Evolutionary conservation across 2,113 vertebrate species (phyloP), one percentile per base, ranked within the genome.

Genomic region (Halichoeres trimaculatus): DNA sequence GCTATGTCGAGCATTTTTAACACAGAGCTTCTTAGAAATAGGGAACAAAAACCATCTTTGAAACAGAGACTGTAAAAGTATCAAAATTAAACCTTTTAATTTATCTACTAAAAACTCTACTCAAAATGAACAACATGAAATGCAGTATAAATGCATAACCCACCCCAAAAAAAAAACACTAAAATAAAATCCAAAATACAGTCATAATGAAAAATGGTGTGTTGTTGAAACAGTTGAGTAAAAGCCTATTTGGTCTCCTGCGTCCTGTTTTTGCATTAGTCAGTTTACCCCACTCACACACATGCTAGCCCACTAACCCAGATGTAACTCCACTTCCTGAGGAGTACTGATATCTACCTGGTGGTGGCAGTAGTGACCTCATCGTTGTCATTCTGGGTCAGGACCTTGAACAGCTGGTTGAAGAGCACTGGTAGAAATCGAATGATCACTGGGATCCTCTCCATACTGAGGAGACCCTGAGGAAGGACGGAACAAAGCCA

Each of bases 371-470:
- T 94, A 47, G 93, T 93, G 84, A 98, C 94, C 54, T 98, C 96
- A 40, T 98, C 97, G 2, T 96, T 93, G 43, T 94, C 94, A 67
- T 95, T 98, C 86, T 97, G 94, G 58, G 96, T 95, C 68, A 99
- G 93, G 84, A 98, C 95, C 93, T 96, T 94, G 87, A 99, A 96
- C 53, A 99, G 96, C 23, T 98, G 97, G 93, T 99, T 98, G 84
- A 99, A 93, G 78, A 99, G 95, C 63, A 99, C 81, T n/a, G 98
- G 98, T 79, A 99, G 95, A 89, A 98, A 99, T 81, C 95, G 94
- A 86, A 98, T 94, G 77, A 99, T 96, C 23, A 97, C 95, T 50
- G 96, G 95, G 90, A 98, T 97, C 92, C 93, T 96, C 92, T 99
- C 97, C 80, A 99, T 97, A 68, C 94, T 96, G 86, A 98, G 74